phyloP scores from a whole-genome alignment of 23 tunicate genomes.

The Aplidium turbinatum region DNA sequence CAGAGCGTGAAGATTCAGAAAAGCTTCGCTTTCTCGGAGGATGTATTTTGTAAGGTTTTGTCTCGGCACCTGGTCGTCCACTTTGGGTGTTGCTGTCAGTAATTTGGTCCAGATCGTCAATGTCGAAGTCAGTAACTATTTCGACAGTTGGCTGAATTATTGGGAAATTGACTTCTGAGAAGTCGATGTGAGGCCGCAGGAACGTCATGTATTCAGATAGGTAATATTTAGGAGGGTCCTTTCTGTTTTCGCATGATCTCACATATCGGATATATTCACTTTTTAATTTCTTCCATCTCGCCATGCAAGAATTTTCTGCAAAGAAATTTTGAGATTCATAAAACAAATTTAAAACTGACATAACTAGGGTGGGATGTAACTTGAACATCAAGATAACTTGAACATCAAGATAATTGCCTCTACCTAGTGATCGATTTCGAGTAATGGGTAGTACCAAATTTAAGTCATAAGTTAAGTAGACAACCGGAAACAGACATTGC shows the following conservation, averaged over 20 bases:
- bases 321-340: neutral
- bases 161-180: neutral
- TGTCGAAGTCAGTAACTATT: neutral
- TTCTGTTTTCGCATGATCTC: neutral
- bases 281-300: neutral
- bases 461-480: no score
- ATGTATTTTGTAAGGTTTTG: no score
- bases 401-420: no score
- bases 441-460: no score
- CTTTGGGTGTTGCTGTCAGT: neutral
- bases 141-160: neutral
- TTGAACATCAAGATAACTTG: no score
- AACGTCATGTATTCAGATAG: slow-evolving; percentile 22
- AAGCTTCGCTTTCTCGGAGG: neutral
- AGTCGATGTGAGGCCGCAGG: neutral
- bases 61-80: neutral
- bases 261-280: neutral
- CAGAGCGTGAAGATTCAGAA: neutral
- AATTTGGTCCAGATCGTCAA: neutral
- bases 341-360: no score
- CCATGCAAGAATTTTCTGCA: neutral
- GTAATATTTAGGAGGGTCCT: neutral
- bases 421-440: no score
- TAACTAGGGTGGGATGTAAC: no score
- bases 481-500: no score